Base-by-base conservation (phyloP, 2,888 invertebrate species). In the Dioctria rufipes region DNA sequence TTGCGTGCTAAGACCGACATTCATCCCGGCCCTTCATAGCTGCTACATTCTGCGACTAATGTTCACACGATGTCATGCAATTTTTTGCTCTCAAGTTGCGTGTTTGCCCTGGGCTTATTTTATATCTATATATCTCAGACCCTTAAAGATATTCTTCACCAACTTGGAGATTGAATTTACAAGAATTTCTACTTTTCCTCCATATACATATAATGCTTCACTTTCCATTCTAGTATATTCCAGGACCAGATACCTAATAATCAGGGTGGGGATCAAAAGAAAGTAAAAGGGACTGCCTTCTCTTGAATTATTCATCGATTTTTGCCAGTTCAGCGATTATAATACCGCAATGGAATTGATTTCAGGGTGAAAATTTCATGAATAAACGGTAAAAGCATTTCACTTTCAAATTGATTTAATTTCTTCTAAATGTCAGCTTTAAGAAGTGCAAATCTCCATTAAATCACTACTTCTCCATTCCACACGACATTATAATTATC, bases 1-100 rank as follows among this genome's bases (percentile, higher is more conserved):
- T 88, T 87, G 87, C 87, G 86, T 88, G 87, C 85, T 86, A 77
- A 82, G 81, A 77, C 65, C 63, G 43, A 49, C 69, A 80, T 60
- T 60, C 37, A 58, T 49, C 61, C 80, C 49, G 80, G 77, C 81
- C 80, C 79, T 80, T 80, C 80, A 69, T 58, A 37, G 13, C 25
- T 25, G 25, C 37, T 60, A 67, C 60, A 63, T 79, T 73, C 25
- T 73, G 43, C 39, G 78, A 75, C 43, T 81, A 81, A 81, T 81
- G 81, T 81, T 81, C 81, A 79, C 81, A 81, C 79, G 73, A 81
- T 81, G 81, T 81, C 66, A 80, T 79, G 75, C 81, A 51, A 81
- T 81, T 79, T 75, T 79, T 81, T 73, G n/a, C 73, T n/a, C 25
- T 5, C 5, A 46, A 9, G 13, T 42, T 73, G 49, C 69, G 73